Conservation (phyloP, 2,113 vertebrate species). For the Gopherus evgoodei region DNA sequence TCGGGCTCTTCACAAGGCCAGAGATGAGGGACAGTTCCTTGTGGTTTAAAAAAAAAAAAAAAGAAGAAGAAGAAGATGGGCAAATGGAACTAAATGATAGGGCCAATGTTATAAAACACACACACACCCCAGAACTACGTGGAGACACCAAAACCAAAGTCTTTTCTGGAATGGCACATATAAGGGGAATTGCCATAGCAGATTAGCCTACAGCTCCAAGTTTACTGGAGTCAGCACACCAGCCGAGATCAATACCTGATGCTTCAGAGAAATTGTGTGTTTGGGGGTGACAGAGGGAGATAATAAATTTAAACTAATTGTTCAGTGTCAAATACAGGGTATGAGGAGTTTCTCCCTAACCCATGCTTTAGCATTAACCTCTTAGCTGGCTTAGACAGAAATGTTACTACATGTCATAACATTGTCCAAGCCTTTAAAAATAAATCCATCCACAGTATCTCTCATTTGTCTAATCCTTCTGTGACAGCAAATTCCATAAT, state of each 20-base stretch:
- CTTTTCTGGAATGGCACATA: slow-evolving; percentile 46
- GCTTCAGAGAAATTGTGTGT: slow-evolving; percentile 18
- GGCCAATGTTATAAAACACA: background rate
- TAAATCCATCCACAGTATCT: accelerated
- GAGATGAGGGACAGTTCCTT: background rate
- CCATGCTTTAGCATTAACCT: background rate
- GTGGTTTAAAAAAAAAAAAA: background rate
- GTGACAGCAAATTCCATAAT: background rate
- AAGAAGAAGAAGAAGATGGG: background rate
- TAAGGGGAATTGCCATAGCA: slow-evolving; percentile 43
- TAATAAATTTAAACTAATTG: slow-evolving; percentile 16
- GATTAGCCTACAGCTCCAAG: slow-evolving; percentile 14
- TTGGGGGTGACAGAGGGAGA: slow-evolving; percentile 20
- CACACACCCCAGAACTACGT: background rate
- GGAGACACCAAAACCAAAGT: slow-evolving; percentile 17
- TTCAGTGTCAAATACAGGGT: background rate
- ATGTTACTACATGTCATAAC: background rate
- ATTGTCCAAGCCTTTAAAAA: background rate
- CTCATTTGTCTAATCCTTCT: background rate
- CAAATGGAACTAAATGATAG: background rate
- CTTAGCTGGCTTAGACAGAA: background rate
- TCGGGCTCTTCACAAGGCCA: slow-evolving; percentile 1
- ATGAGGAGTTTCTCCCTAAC: background rate
- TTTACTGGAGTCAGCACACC: too few species aligned
- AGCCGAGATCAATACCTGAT: slow-evolving; percentile 48